Evolutionary conservation across 2,113 vertebrate genomes (phyloP), one percentile per base, ranked within the genome.

Genomic region (Gymnocephalus cernua): DNA sequence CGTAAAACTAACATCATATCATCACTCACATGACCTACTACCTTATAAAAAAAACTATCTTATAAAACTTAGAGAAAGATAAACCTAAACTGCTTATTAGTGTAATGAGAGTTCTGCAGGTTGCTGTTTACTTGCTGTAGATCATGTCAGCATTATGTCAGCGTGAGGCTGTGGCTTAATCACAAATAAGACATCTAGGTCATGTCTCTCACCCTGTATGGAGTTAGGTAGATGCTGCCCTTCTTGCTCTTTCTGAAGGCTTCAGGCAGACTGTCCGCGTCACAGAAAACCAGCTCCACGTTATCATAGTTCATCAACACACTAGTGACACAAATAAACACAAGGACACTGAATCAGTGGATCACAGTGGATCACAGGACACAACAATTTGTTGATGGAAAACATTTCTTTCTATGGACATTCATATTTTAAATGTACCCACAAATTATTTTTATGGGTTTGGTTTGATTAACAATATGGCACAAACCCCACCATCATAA

Each of bases 201-300:
- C 25, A 2, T 8, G 51, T 76, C 35, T 93, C 97, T 93, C 86
- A 99, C 98, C 95, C 98, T 92, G 94, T 99, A 99, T 0, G 98
- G 98, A 77, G 98, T 99, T 25, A 99, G 93, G 93, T 96, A 98
- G 79, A 99, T 48, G 11, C 95, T 96, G 75, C 98, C 98, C 82
- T 99, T 99, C 94, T 96, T 99, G 94, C 96, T 97, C 87, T 97
- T 98, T 86, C 92, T 97, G 95, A 99, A 99, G 47, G 95, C 94
- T 76, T 99, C 97, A 1, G 97, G 96, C 71, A 97, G 93, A 0
- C 91, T 93, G 27, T 97, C 97, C 1, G 96, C 91, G 29, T 99
- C 97, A 79, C 85, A 95, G 92, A 99, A 99, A n/a, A 93, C 85
- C 51, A 99, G 93, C 92, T 99, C 98, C 84, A 99, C 93, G 0